These are phyloP conservation scores for Mongoloraphidia duomilia DNA, from an alignment of 2,888 invertebrate genomes.

Conservation along the genomic window DNA sequence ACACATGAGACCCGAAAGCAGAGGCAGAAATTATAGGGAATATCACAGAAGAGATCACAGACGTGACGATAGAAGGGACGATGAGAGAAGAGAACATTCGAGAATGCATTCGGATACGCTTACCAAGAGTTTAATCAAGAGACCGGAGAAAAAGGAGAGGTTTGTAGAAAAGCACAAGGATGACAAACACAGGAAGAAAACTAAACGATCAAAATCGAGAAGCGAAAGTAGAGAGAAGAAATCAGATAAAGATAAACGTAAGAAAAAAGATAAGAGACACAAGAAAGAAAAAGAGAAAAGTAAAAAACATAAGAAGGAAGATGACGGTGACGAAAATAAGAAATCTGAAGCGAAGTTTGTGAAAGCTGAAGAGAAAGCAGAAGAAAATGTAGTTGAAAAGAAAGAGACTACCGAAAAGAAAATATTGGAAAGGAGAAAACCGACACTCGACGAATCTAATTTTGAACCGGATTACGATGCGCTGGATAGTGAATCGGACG, in stretches of 20 bases:
- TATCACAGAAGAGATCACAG: conserved; percentile 9
- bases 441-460: conserved; percentile 54
- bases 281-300: conserved; percentile 30
- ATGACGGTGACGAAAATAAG: conserved; percentile 15
- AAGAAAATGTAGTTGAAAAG: conserved; percentile 13
- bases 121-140: conserved; percentile 3
- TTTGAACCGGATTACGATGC: conserved; percentile 65
- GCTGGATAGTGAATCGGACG: conserved; percentile 47
- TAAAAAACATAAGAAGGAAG: conserved; percentile 26
- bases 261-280: conserved; percentile 31
- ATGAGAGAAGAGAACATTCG: conserved; percentile 11
- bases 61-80: conserved; percentile 11
- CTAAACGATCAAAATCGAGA: conserved; percentile 19
- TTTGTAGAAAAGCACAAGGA: conserved; percentile 12
- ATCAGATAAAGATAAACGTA: conserved; percentile 16
- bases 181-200: conserved; percentile 14
- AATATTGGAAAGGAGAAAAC: conserved; percentile 45
- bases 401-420: conserved; percentile 20
- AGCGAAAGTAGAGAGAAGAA: conserved; percentile 21
- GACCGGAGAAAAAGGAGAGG: conserved; percentile 10
- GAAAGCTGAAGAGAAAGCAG: conserved; percentile 16
- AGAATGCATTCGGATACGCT: conserved; percentile 1
- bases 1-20: conserved; percentile 11
- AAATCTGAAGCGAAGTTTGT: conserved; percentile 13
- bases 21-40: conserved; percentile 15